Percentiles rank a stretch among this genome's conserved stretches.
Conservation (phyloP, 92 coral and sea anemone species). For the Palythoa grandiflora region DNA sequence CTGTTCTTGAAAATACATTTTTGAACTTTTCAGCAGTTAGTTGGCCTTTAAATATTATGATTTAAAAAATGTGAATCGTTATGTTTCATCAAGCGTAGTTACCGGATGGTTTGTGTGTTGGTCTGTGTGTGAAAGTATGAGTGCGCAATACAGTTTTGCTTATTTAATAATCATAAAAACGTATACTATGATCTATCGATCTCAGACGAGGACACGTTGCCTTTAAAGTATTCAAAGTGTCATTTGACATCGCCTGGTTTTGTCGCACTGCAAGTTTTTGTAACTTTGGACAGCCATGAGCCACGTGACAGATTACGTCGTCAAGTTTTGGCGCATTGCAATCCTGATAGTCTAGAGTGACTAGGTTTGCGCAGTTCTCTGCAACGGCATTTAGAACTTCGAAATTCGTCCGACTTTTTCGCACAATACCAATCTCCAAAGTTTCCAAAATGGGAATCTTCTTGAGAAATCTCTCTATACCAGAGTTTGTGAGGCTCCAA, state of each 20-base stretch:
- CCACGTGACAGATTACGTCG: constrained; percentile 69
- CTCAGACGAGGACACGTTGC: constrained; percentile 51
- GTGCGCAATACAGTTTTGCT: background rate
- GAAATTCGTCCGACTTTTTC: constrained; percentile 73
- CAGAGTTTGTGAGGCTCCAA: constrained; percentile 69
- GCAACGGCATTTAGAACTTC: constrained; percentile 63
- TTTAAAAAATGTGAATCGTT: background rate
- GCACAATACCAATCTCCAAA: constrained; percentile 75
- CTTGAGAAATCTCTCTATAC: constrained; percentile 69
- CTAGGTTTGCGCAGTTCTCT: constrained; percentile 64
- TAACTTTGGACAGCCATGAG: constrained; percentile 55
- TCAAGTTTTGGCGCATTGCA: constrained; percentile 51
- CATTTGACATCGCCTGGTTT: constrained; percentile 40
- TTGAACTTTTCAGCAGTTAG: background rate
- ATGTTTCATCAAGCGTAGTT: background rate
- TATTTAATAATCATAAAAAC: constrained; percentile 49
- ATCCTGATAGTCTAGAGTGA: constrained; percentile 62
- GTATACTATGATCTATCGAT: constrained; percentile 55
- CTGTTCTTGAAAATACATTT: background rate
- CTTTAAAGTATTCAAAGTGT: constrained; percentile 47
- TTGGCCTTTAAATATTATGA: background rate
- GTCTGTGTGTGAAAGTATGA: background rate
- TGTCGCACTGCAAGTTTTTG: constrained; percentile 59
- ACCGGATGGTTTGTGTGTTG: no score
- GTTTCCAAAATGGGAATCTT: constrained; percentile 62